These are phyloP conservation scores for Danio aesculapii DNA, from an alignment of 2,797 vertebrate species.

Conservation along the genomic window DNA sequence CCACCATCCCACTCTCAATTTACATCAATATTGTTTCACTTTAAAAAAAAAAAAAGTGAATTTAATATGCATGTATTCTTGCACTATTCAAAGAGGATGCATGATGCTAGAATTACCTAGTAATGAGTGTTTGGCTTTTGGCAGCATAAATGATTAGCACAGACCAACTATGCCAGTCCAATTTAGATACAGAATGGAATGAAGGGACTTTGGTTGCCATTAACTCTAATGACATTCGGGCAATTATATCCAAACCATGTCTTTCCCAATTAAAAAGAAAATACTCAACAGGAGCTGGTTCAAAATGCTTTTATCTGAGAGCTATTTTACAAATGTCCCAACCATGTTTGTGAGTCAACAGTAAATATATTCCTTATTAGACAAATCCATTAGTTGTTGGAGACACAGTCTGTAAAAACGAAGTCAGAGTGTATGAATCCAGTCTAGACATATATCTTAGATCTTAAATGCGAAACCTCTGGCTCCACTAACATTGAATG, in stretches of 20 bases:
- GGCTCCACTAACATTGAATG: neutral
- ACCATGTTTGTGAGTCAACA: slow-evolving; percentile 37
- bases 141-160: slow-evolving; percentile 48
- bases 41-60: neutral
- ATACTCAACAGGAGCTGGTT: slow-evolving; percentile 42
- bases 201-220: slow-evolving; percentile 50
- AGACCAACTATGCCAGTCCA: slow-evolving; percentile 51
- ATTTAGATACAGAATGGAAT: slow-evolving; percentile 49
- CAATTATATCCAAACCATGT: slow-evolving; percentile 51
- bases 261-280: slow-evolving; percentile 52
- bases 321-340: slow-evolving; percentile 37
- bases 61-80: slow-evolving; percentile 20
- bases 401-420: slow-evolving; percentile 14
- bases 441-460: neutral
- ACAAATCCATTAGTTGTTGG: slow-evolving; percentile 14
- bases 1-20: neutral
- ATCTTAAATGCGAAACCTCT: neutral
- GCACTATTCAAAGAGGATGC: slow-evolving; percentile 1
- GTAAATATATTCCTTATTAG: slow-evolving; percentile 44
- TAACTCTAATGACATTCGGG: slow-evolving; percentile 53
- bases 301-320: slow-evolving; percentile 36
- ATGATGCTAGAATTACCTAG: slow-evolving; percentile 34
- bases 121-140: slow-evolving; percentile 49
- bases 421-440: neutral
- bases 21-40: neutral